Evolutionary conservation across 2,888 invertebrate species (phyloP).

Genomic region (Schrankia costaestrigalis): DNA sequence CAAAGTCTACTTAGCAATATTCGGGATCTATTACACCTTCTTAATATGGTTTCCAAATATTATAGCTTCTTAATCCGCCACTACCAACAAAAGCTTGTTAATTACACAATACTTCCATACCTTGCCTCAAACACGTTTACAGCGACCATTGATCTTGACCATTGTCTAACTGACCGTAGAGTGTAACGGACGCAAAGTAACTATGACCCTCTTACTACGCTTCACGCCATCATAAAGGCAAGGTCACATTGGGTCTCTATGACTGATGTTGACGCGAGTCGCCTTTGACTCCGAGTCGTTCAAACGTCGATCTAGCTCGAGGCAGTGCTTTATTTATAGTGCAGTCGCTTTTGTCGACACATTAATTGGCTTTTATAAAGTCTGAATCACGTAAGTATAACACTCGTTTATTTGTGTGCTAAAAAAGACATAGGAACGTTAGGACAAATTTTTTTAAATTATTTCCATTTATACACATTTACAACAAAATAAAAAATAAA

Average conservation of each 20-base stretch:
- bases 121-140: conserved; percentile 7
- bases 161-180: conserved; percentile 30
- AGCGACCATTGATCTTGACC: conserved; percentile 9
- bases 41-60: too few relatives aligned
- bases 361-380: neutral
- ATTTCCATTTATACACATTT: too few relatives aligned
- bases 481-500: neutral
- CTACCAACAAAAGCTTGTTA: too few relatives aligned
- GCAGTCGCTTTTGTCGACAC: neutral
- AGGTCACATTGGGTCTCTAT: conserved; percentile 58
- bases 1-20: too few relatives aligned
- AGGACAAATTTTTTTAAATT: too few relatives aligned
- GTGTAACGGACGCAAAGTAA: conserved; percentile 26
- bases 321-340: conserved; percentile 55
- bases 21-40: too few relatives aligned
- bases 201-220: conserved; percentile 40
- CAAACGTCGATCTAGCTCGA: conserved; percentile 56
- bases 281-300: conserved; percentile 74
- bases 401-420: neutral
- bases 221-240: conserved; percentile 51
- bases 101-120: too few relatives aligned
- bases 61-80: too few relatives aligned
- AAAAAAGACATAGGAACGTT: too few relatives aligned
- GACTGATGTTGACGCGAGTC: conserved; percentile 71
- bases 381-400: neutral